Base-by-base conservation (phyloP, 1,140 invertebrate species). In the Lutraria rhynchaena region DNA sequence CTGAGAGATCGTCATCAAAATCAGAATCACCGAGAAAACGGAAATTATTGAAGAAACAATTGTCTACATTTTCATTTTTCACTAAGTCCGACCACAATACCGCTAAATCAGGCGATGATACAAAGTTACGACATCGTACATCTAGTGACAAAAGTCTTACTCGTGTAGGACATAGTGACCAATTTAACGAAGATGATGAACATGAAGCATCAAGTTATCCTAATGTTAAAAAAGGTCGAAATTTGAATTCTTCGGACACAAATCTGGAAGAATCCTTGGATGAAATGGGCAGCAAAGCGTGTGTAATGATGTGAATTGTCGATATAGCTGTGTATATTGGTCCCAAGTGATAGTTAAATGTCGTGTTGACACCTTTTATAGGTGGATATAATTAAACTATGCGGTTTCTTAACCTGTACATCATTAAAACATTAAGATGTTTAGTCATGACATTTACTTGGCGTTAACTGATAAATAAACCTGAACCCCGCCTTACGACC, bases 1-100 rank as follows among this genome's bases (percentile, higher is more conserved):
- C 60, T 4, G 75, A 77, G 29, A 55, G 67, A 57, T 29, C 44
- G 13, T 29, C 75, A 11, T 24, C 51, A 31, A 55, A 55, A 55
- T 11, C n/a, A 35, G n/a, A n/a, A n/a, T 11, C n/a, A 35, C 33
- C 60, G 53, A 33, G n/a, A 19, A 65, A 65, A 51, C 15, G 33
- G 17, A 65, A 55, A 67, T 31, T 46, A 17, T 24, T 77, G 13
- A 77, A 77, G 51, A 77, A 77, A 55, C 75, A 77, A n/a, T 11
- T 41, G 19, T 77, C 75, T n/a, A 60, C 61, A 27, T 77, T 77
- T 51, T 77, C 75, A 19, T 77, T 77, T 55, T 77, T 77, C 33
- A 24, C 55, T 7, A 33, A 73, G 1, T 17, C 9, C 15, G 61
- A 55, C 11, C 24, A 5, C 9, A 46, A 53, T 41, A 15, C 37